Evolutionary conservation across 2,113 vertebrate species (phyloP), one percentile per base, ranked within the genome.

Genomic region (Tachuris rubrigastra): DNA sequence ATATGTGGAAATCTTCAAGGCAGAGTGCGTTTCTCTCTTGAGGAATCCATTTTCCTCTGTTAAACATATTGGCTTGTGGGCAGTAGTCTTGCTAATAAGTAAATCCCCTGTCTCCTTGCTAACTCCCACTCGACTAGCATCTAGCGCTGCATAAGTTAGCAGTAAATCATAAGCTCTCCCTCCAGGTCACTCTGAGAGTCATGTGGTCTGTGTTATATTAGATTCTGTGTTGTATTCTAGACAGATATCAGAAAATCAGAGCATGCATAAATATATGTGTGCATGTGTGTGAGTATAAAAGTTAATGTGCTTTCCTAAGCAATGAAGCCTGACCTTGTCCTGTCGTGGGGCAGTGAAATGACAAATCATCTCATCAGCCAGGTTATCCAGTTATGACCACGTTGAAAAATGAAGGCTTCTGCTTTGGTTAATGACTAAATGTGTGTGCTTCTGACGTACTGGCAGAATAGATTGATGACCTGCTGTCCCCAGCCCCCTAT

Each of bases 321-420:
- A 96, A 59, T 87, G 95, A 96, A 97, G 92, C 93, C 87, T 97
- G 95, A 96, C 96, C 95, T 97, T 96, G 95, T 94, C 95, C 80
- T 94, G 94, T 94, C 20, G 8, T 62, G 87, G 95, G 89, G 84
- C 93, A 95, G 66, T 63, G 79, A 95, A 82, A 96, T 97, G 95
- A 97, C 90, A 95, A 95, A 97, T 97, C 85, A 84, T 97, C 96
- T 96, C 96, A 97, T 97, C 95, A 96, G 53, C 53, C 75, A 91
- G 91, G 91, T 95, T 97, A 96, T 95, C 88, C 96, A 95, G 90
- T 97, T 97, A 97, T 95, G 96, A 94, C 93, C 96, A 92, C 10
- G 4, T 21, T 96, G 96, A 97, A 96, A 96, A 97, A 97, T 95
- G 95, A 97, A 93, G 75, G 83, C 84, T 96, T 89, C 95, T 96